phyloP scores from a whole-genome alignment of 2,797 vertebrate species.

The Poecilia wingei region DNA sequence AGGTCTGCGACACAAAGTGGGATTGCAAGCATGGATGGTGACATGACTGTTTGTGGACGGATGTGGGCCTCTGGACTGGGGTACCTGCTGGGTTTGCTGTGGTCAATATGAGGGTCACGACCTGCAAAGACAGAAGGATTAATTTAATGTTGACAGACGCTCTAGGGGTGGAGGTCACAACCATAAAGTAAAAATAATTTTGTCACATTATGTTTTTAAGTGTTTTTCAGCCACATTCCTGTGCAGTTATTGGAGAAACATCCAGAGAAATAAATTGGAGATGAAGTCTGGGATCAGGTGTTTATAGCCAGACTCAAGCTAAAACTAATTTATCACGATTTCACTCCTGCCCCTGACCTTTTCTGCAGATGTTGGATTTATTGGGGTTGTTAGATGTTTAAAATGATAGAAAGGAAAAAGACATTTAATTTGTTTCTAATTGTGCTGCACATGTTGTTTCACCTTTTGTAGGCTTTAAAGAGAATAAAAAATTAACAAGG shows the following conservation, averaged over 20 bases:
- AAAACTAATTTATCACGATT: slow-evolving; percentile 6
- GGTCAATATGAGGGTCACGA: slow-evolving; percentile 27
- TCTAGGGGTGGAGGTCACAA: neutral
- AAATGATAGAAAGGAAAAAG: neutral
- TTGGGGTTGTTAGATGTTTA: neutral
- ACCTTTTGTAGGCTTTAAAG: neutral
- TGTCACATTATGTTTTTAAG: neutral
- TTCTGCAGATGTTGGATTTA: neutral
- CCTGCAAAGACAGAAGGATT: neutral
- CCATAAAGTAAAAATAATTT: neutral
- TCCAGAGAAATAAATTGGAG: neutral
- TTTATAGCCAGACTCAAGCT: neutral
- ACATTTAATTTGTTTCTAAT: neutral
- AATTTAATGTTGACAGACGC: neutral
- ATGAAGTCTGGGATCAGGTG: slow-evolving; percentile 1
- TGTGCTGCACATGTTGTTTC: neutral
- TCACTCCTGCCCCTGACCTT: neutral
- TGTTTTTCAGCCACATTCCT: neutral
- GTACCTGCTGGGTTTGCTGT: slow-evolving; percentile 23
- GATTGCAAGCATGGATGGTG: neutral
- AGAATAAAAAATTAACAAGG: neutral
- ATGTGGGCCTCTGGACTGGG: neutral
- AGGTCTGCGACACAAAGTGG: neutral
- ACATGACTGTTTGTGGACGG: slow-evolving; percentile 12
- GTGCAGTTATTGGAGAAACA: neutral